phyloP scores from a whole-genome alignment of 2,113 vertebrate genomes.

The Gasterosteus nipponicus region DNA sequence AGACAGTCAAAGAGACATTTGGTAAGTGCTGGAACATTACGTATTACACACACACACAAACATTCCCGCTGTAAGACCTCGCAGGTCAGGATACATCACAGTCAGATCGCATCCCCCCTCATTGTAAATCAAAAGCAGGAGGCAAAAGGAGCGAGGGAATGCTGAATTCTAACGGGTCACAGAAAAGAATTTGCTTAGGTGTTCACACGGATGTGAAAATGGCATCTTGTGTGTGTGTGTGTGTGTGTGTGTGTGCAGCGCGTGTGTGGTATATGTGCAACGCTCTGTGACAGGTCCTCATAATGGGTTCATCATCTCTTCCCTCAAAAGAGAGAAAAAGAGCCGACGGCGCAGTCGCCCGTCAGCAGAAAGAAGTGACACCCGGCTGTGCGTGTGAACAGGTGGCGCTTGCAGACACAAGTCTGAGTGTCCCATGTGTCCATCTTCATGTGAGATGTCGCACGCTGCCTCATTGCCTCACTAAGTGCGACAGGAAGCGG shows the following conservation, averaged over 20 bases:
- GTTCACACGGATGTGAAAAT: slow-evolving; percentile 36
- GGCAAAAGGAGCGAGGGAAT: slow-evolving; percentile 7
- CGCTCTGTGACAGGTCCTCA: slow-evolving; percentile 34
- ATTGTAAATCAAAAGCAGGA: slow-evolving; percentile 56
- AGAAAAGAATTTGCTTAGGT: slow-evolving; percentile 27
- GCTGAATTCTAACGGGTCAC: slow-evolving; percentile 54
- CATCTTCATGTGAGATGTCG: slow-evolving; percentile 23
- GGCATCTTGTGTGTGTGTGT: neutral
- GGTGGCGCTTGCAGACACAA: neutral
- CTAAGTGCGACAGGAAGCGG: slow-evolving; percentile 56
- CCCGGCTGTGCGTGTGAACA: neutral
- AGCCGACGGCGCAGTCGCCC: slow-evolving; percentile 13
- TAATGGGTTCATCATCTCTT: slow-evolving; percentile 48
- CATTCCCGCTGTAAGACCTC: slow-evolving; percentile 11
- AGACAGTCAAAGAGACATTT: slow-evolving; percentile 25
- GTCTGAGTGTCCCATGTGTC: slow-evolving; percentile 38
- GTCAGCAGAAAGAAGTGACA: neutral
- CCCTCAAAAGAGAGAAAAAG: slow-evolving; percentile 20
- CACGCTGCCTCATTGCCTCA: slow-evolving; percentile 59
- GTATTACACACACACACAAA: slow-evolving; percentile 30
- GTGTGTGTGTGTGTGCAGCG: slow-evolving; percentile 5
- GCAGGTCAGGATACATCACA: slow-evolving; percentile 44
- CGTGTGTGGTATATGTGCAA: slow-evolving; percentile 21
- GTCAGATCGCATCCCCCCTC: slow-evolving; percentile 49
- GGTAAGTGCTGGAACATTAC: slow-evolving; percentile 57